A percentile compares a stretch with the other conserved stretches of the same genome.
Evolutionary conservation across 2,888 invertebrate species (phyloP).

Genomic region (Lasioglossum lativentre): DNA sequence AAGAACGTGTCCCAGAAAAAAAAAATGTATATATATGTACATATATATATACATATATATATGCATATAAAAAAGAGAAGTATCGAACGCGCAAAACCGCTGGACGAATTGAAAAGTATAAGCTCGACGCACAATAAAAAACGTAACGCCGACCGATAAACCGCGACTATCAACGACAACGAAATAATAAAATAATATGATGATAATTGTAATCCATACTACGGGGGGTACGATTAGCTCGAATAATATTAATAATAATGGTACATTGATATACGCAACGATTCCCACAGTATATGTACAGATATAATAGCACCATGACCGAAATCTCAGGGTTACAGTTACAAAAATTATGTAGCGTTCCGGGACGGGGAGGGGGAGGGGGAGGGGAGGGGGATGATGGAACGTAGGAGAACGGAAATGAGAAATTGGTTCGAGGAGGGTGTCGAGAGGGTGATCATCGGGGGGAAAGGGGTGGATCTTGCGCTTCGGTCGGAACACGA

Average conservation of each 20-base stretch:
- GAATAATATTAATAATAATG: constrained; percentile 61
- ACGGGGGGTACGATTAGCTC: constrained; percentile 47
- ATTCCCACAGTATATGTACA: constrained; percentile 71
- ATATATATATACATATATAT: not conserved
- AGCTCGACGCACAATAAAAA: constrained; percentile 41
- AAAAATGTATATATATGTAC: not conserved
- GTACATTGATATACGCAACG: constrained; percentile 67
- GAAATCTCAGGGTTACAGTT: constrained; percentile 71
- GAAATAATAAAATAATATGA: constrained; percentile 48
- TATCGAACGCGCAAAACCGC: not conserved
- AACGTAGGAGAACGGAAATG: constrained; percentile 19
- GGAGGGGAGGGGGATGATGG: constrained; percentile 20
- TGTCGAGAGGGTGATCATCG: not conserved
- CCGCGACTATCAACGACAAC: constrained; percentile 53
- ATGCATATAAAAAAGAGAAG: not conserved
- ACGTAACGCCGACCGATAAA: constrained; percentile 53
- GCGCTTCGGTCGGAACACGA: constrained; percentile 61
- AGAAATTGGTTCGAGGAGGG: not conserved
- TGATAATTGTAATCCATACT: constrained; percentile 45
- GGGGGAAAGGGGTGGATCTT: constrained; percentile 28
- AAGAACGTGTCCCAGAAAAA: constrained; percentile 47
- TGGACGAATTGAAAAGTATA: constrained; percentile 31
- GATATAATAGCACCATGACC: constrained; percentile 76
- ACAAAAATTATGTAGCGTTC: constrained; percentile 29
- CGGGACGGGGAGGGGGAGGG: not conserved